Evolutionary conservation across 2,113 vertebrate species (phyloP).

Genomic region (Cinclus mexicanus): DNA sequence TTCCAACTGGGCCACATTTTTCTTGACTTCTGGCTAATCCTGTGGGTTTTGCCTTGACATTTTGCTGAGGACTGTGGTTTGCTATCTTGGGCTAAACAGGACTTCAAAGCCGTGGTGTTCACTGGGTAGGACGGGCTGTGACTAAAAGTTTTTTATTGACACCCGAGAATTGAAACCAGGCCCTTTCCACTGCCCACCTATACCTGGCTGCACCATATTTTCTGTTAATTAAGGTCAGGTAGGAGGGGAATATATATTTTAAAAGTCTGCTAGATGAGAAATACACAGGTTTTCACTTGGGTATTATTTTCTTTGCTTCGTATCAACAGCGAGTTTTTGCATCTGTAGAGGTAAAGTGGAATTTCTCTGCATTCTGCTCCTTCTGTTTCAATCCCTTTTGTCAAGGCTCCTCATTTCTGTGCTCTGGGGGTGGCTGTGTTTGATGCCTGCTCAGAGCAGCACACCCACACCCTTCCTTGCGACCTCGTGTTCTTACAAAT

Average conservation of each 20-base stretch:
- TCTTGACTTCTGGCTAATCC: neutral
- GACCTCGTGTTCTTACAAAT: neutral
- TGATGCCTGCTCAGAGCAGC: neutral
- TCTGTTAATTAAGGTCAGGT: neutral
- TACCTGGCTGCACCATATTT: neutral
- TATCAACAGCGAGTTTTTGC: neutral
- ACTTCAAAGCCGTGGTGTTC: neutral
- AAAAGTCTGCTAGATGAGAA: neutral
- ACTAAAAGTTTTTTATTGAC: neutral
- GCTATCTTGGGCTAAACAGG: neutral
- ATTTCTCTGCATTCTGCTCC: neutral
- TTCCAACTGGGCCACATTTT: neutral
- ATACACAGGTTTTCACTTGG: rapidly evolving
- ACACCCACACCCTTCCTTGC: neutral
- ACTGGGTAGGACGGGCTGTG: neutral
- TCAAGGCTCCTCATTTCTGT: neutral
- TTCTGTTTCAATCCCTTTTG: neutral
- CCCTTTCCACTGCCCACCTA: neutral
- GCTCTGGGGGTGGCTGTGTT: neutral
- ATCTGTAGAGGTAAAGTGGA: neutral
- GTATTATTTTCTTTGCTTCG: neutral
- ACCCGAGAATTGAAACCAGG: neutral
- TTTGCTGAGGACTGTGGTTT: neutral
- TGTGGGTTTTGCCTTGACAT: neutral
- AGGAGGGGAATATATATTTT: neutral